phyloP scores from a whole-genome alignment of 2,113 vertebrate species.

The Rhineura floridana region DNA sequence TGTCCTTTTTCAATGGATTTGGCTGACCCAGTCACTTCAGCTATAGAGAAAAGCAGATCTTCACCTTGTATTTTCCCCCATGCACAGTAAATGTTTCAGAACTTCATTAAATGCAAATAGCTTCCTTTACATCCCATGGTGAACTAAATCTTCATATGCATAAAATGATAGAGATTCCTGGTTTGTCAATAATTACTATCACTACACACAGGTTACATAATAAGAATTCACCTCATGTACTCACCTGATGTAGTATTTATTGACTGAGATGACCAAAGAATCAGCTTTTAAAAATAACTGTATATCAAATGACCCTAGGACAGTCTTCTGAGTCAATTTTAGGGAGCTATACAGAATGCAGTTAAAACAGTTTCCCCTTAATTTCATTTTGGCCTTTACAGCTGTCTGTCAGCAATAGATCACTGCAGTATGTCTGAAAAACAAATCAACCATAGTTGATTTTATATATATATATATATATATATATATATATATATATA shows the following conservation, averaged over 20 bases:
- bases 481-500: too few species aligned
- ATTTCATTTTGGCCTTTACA: background rate
- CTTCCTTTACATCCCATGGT: background rate
- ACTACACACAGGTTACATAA: background rate
- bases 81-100: background rate
- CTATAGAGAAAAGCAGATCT: too few species aligned
- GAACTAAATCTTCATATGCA: background rate
- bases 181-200: background rate
- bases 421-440: slow-evolving; percentile 13
- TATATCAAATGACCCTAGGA: background rate
- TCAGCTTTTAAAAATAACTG: background rate
- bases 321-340: slow-evolving; percentile 6
- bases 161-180: background rate
- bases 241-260: background rate
- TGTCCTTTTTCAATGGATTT: background rate
- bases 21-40: background rate
- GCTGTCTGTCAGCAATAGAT: slow-evolving; percentile 1
- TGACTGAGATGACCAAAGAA: background rate
- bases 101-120: background rate
- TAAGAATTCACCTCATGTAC: background rate
- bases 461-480: too few species aligned
- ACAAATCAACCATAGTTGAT: background rate
- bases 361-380: background rate
- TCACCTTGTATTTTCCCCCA: background rate
- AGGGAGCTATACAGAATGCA: background rate